A percentile compares a stretch with the other conserved stretches of the same genome.
Conservation (phyloP, 2,797 vertebrate species). For the Poecile montanus region DNA sequence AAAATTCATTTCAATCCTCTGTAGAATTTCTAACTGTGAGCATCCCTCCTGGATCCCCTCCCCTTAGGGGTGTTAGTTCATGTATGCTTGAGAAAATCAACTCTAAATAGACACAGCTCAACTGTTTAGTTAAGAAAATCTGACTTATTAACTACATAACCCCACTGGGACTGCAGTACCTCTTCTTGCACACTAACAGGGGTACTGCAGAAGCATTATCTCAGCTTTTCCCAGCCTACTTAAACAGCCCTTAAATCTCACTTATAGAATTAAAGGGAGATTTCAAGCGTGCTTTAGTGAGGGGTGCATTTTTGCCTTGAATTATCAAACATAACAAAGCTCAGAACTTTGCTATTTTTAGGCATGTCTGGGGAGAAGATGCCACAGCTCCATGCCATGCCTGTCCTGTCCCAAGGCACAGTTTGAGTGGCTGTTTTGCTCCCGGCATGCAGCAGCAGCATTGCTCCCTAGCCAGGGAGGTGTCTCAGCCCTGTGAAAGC, state of each 20-base stretch:
- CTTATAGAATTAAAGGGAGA: not conserved
- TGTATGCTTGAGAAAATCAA: slow-evolving; percentile 34
- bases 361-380: not conserved
- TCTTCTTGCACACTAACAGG: not conserved
- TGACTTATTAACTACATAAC: not conserved
- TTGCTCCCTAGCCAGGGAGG: not conserved
- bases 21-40: slow-evolving; percentile 28
- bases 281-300: not conserved
- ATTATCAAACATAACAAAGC: not conserved
- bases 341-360: not conserved
- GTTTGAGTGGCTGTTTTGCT: not conserved
- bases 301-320: not conserved
- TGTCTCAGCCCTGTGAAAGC: not conserved
- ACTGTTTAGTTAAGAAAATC: slow-evolving; percentile 34
- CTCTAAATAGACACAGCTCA: slow-evolving; percentile 1
- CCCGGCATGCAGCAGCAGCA: not conserved
- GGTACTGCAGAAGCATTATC: not conserved
- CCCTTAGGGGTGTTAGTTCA: slow-evolving; percentile 19
- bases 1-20: slow-evolving; percentile 32
- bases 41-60: not conserved
- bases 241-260: not conserved
- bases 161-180: not conserved
- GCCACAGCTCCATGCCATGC: not conserved
- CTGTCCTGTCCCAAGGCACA: not conserved
- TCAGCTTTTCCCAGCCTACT: not conserved